These are phyloP conservation scores for Borostomias antarcticus DNA, from an alignment of 2,797 vertebrate species.

Conservation along the genomic window DNA sequence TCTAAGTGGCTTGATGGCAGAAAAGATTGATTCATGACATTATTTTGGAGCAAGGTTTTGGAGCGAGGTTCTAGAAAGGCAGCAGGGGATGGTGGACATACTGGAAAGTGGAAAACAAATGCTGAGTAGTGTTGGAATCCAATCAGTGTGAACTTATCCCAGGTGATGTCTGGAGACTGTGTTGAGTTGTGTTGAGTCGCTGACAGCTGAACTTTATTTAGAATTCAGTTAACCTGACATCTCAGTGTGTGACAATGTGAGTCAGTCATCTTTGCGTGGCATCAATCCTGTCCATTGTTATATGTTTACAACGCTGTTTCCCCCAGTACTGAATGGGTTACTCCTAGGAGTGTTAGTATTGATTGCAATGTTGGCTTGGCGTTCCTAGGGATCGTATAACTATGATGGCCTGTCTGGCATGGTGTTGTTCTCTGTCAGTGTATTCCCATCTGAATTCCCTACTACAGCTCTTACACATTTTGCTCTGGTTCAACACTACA, in stretches of 20 bases:
- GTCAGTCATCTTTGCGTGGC: constrained; percentile 12
- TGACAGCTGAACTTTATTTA: constrained; percentile 26
- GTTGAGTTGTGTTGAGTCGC: constrained; percentile 31
- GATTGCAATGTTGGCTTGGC: too few species aligned
- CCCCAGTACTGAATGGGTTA: too few species aligned
- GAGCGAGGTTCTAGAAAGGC: constrained; percentile 28
- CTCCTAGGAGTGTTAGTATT: too few species aligned
- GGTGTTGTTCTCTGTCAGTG: too few species aligned
- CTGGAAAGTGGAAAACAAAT: constrained; percentile 25
- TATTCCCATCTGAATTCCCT: too few species aligned
- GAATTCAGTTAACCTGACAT: too few species aligned
- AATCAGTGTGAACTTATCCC: constrained; percentile 29
- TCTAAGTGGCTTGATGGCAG: too few species aligned
- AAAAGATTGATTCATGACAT: neutral
- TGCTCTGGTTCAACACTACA: too few species aligned
- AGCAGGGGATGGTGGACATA: constrained; percentile 25
- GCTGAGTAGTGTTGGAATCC: constrained; percentile 41
- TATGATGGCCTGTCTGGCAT: too few species aligned
- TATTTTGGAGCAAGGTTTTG: neutral
- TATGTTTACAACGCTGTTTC: neutral
- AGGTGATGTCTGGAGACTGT: constrained; percentile 30
- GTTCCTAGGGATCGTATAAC: too few species aligned
- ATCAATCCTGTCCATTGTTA: constrained; percentile 9
- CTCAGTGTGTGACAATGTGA: constrained; percentile 12
- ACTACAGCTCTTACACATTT: too few species aligned